Percentiles rank a stretch among this genome's conserved stretches.
Conservation (phyloP, 2,113 vertebrate species). For the Romanogobio albipinnatus region DNA sequence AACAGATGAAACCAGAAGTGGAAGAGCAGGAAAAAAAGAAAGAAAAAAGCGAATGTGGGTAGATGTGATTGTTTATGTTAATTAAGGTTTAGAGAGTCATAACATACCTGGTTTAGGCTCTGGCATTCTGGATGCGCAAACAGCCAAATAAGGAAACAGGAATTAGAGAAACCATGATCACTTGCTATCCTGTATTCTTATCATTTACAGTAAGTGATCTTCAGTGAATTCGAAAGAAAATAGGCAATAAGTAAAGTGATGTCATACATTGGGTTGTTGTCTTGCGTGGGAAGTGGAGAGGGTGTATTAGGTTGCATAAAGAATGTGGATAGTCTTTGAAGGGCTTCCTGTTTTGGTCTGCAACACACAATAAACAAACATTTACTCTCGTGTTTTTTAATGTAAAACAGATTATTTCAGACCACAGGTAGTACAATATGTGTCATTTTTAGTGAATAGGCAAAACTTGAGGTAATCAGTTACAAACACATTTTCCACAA, state of each 20-base stretch:
- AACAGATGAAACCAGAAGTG: slow-evolving; percentile 33
- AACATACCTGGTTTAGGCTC: slow-evolving; percentile 34
- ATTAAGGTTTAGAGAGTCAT: background rate
- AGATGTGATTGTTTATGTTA: too few species aligned
- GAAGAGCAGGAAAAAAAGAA: background rate
- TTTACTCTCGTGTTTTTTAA: background rate
- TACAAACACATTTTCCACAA: too few species aligned
- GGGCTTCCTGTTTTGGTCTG: slow-evolving; percentile 79
- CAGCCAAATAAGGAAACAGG: background rate
- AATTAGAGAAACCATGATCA: background rate
- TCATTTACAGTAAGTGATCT: background rate
- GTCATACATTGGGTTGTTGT: slow-evolving; percentile 38
- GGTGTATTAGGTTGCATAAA: slow-evolving; percentile 67
- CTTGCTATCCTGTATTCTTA: background rate
- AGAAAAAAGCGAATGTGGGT: background rate
- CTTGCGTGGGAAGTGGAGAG: slow-evolving; percentile 53
- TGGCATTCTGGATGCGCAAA: slow-evolving; percentile 1
- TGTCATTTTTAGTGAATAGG: background rate
- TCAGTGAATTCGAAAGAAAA: background rate
- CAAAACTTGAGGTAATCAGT: too few species aligned
- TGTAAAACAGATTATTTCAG: background rate
- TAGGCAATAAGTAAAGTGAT: background rate
- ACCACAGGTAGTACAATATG: background rate
- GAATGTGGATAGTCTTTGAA: slow-evolving; percentile 76
- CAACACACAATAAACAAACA: slow-evolving; percentile 16